These are phyloP conservation scores for Nasonia giraulti DNA, from an alignment of 1,140 invertebrate genomes.

Conservation along the genomic window DNA sequence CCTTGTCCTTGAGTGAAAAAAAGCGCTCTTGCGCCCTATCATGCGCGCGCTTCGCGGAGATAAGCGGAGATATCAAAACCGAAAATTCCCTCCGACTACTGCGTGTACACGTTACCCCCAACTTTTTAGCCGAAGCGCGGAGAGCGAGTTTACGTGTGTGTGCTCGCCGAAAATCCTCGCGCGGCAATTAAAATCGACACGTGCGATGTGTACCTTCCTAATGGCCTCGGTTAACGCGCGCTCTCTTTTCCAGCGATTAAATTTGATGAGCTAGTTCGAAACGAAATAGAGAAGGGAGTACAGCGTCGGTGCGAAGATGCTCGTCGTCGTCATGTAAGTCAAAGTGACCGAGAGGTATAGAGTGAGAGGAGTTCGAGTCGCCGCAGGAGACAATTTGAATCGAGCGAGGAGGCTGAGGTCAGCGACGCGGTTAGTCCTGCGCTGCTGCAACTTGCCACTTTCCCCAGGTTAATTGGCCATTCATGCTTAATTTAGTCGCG, in stretches of 20 bases:
- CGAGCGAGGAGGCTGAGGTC: slow-evolving; percentile 52
- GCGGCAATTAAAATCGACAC: not conserved
- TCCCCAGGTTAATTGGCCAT: slow-evolving; percentile 71
- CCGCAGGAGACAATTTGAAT: slow-evolving; percentile 48
- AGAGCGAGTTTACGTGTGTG: not conserved
- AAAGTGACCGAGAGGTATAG: slow-evolving; percentile 9
- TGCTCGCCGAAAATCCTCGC: not conserved
- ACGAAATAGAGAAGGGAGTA: not conserved
- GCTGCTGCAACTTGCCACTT: slow-evolving; percentile 60
- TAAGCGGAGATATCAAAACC: slow-evolving; percentile 48
- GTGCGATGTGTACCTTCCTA: not conserved
- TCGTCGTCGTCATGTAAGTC: slow-evolving; percentile 7
- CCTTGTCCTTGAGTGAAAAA: slow-evolving; percentile 67
- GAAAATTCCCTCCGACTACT: slow-evolving; percentile 40
- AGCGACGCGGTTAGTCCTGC: slow-evolving; percentile 61
- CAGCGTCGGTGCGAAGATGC: no score
- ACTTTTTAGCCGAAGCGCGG: slow-evolving; percentile 13
- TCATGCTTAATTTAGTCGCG: slow-evolving; percentile 71
- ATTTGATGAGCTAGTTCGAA: not conserved
- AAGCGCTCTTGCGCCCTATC: slow-evolving; percentile 24
- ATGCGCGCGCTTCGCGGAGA: slow-evolving; percentile 5
- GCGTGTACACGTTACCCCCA: not conserved
- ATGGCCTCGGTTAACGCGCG: not conserved
- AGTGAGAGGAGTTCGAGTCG: not conserved
- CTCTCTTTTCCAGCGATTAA: not conserved